Conservation (phyloP, 2,888 invertebrate species). For the Acanthococcus lagerstroemiae region DNA sequence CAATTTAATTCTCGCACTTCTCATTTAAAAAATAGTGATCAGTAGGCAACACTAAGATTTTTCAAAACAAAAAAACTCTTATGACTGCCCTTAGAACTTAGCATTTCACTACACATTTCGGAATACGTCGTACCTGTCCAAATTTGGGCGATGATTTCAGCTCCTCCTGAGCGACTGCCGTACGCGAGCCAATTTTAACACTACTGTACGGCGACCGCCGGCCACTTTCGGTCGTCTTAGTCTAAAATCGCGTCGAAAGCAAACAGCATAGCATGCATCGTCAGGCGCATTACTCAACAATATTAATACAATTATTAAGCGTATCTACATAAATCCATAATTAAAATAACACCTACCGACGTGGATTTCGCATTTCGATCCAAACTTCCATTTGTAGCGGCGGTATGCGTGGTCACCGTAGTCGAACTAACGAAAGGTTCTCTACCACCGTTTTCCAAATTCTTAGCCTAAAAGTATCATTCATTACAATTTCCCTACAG, state of each 20-base stretch:
- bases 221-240: neutral
- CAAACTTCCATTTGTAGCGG: constrained; percentile 79
- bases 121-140: no score
- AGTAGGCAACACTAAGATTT: no score
- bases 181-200: neutral
- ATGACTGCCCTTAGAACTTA: no score
- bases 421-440: constrained; percentile 78
- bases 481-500: no score
- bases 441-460: constrained; percentile 48
- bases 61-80: no score
- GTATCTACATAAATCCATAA: no score
- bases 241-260: no score
- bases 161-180: neutral
- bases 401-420: constrained; percentile 80
- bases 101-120: no score
- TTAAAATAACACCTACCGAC: constrained; percentile 43
- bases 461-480: constrained; percentile 48
- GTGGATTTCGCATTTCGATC: constrained; percentile 77
- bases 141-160: neutral
- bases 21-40: no score
- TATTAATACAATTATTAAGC: no score
- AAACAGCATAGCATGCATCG: neutral
- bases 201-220: neutral
- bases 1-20: no score
- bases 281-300: no score